These are phyloP conservation scores for Paedocypris micromegethes DNA, from an alignment of 2,797 vertebrate species.

Conservation along the genomic window DNA sequence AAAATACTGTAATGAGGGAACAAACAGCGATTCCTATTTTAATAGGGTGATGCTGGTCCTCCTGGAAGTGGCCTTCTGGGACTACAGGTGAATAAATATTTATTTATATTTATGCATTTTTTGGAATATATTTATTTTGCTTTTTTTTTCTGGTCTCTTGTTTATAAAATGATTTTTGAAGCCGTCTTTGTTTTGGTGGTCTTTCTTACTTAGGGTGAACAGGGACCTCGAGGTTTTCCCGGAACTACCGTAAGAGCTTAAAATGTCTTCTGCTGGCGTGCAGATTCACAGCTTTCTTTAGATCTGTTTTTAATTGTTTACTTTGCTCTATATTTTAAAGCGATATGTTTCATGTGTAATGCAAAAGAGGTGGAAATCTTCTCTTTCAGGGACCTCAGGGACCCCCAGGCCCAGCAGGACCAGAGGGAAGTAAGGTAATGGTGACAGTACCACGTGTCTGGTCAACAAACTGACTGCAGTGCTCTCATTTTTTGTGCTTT, in stretches of 20 bases:
- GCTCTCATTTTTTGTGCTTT: constrained; percentile 9
- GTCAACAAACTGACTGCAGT: background rate
- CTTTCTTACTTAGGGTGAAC: constrained; percentile 58
- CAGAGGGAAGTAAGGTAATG: constrained; percentile 61
- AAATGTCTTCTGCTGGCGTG: background rate
- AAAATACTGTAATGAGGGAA: no score
- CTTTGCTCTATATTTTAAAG: no score
- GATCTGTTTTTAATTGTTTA: background rate
- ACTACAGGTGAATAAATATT: constrained; percentile 56
- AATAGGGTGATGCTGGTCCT: constrained; percentile 64
- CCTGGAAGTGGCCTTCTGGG: constrained; percentile 59
- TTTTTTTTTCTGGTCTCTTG: background rate
- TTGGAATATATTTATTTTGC: no score
- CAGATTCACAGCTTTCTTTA: constrained; percentile 8
- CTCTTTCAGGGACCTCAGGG: constrained; percentile 55
- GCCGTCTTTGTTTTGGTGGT: background rate
- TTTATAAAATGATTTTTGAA: background rate
- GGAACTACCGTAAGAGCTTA: constrained; percentile 53
- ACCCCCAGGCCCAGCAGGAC: constrained; percentile 56
- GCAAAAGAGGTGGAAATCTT: background rate
- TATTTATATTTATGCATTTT: background rate
- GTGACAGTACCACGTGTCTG: constrained; percentile 1
- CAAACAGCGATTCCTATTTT: constrained; percentile 2
- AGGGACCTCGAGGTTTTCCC: constrained; percentile 64
- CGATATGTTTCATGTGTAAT: background rate